Conservation (phyloP, 2,888 invertebrate genomes). For the Cloeon dipterum region DNA sequence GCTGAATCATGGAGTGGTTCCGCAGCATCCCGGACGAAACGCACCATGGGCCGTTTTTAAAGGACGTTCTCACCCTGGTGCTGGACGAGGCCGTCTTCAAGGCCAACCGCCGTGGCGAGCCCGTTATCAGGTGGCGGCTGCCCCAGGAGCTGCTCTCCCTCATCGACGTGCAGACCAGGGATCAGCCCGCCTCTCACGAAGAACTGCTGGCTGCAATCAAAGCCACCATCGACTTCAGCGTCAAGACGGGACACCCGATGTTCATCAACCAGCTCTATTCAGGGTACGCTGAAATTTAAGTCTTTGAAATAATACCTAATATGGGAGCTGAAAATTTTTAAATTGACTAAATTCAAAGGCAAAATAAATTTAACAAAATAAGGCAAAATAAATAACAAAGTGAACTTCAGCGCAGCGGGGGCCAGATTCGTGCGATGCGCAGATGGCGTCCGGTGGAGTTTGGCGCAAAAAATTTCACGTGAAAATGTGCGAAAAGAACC, state of each 20-base stretch:
- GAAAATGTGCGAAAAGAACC: too few relatives aligned
- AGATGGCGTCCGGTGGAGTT: too few relatives aligned
- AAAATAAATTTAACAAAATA: too few relatives aligned
- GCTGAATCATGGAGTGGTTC: too few relatives aligned
- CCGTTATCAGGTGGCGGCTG: slow-evolving; percentile 25
- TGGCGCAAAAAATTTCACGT: too few relatives aligned
- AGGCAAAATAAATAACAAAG: too few relatives aligned
- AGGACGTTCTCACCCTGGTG: slow-evolving; percentile 17
- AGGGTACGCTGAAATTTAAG: slow-evolving; percentile 16
- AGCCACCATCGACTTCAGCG: slow-evolving; percentile 27
- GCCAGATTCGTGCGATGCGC: too few relatives aligned
- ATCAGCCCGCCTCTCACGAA: slow-evolving; percentile 19
- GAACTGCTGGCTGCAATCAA: slow-evolving; percentile 20
- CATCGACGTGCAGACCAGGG: slow-evolving; percentile 17
- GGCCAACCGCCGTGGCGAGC: slow-evolving; percentile 16
- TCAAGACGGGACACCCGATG: slow-evolving; percentile 30
- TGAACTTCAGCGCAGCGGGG: too few relatives aligned
- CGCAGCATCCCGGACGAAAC: slow-evolving; percentile 14
- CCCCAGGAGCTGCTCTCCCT: slow-evolving; percentile 21
- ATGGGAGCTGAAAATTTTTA: too few relatives aligned
- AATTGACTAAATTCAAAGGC: too few relatives aligned
- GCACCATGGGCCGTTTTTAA: slow-evolving; percentile 19
- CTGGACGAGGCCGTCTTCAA: slow-evolving; percentile 20
- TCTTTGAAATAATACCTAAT: background rate
- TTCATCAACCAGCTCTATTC: slow-evolving; percentile 32